These are phyloP conservation scores for Lycia hirtaria DNA, from an alignment of 2,888 invertebrate species.

Conservation along the genomic window DNA sequence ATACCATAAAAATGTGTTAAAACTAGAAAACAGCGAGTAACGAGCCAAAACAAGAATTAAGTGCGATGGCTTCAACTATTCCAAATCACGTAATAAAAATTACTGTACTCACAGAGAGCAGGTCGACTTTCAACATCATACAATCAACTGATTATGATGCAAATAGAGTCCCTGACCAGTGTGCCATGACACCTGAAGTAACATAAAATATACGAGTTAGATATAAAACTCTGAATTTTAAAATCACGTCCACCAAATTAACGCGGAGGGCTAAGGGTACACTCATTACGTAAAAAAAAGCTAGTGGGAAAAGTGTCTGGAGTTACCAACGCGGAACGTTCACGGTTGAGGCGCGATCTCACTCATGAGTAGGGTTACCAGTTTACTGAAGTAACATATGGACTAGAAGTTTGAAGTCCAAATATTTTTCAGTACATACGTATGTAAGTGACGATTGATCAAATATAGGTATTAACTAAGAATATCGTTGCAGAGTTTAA, in stretches of 20 bases:
- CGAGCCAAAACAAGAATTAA: background rate
- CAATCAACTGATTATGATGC: constrained; percentile 28
- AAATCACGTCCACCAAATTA: constrained; percentile 59
- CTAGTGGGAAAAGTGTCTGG: constrained; percentile 75
- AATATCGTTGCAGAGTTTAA: too few species aligned
- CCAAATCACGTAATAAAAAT: background rate
- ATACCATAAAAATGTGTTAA: too few species aligned
- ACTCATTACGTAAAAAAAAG: constrained; percentile 64
- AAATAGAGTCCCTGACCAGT: constrained; percentile 34
- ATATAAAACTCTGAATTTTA: constrained; percentile 30
- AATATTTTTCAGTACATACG: too few species aligned
- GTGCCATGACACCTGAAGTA: constrained; percentile 31
- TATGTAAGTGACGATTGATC: too few species aligned
- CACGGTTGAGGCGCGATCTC: constrained; percentile 72
- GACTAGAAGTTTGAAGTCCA: too few species aligned
- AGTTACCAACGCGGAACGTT: constrained; percentile 76
- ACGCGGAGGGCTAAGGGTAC: constrained; percentile 47
- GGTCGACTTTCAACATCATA: constrained; percentile 8
- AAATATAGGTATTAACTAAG: too few species aligned
- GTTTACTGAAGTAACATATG: too few species aligned
- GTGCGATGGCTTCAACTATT: background rate
- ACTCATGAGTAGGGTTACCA: too few species aligned
- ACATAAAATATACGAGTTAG: constrained; percentile 15
- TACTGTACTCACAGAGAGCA: constrained; percentile 6
- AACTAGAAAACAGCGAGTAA: background rate